phyloP scores from a whole-genome alignment of 1,140 invertebrate species.

The Araneus ventricosus region DNA sequence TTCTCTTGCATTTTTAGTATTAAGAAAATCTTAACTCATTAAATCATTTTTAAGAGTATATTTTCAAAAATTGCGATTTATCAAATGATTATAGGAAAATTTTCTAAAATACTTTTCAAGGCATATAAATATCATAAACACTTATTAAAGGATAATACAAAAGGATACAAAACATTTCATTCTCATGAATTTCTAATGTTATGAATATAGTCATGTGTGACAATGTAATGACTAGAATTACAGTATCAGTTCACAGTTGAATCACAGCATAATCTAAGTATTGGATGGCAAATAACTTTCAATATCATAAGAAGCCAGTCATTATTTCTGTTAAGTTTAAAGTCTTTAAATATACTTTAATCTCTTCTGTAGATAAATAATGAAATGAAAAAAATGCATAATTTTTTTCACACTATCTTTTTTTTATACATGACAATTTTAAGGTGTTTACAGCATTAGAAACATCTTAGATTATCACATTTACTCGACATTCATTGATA shows the following conservation, averaged over 20 bases:
- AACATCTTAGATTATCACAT: too few species aligned
- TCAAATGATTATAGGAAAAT: background rate
- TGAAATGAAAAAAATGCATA: too few species aligned
- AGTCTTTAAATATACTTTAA: too few species aligned
- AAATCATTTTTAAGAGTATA: background rate
- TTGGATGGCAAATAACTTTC: background rate
- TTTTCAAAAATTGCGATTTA: background rate
- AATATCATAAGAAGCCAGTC: too few species aligned
- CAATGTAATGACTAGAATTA: background rate
- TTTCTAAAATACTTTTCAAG: background rate
- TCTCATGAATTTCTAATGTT: background rate
- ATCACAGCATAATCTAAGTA: slow-evolving; percentile 24
- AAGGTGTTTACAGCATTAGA: too few species aligned
- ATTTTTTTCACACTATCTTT: too few species aligned
- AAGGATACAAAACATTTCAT: background rate
- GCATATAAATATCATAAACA: background rate
- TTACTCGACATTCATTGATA: too few species aligned
- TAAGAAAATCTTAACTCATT: background rate
- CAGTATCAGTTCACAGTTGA: background rate
- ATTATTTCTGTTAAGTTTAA: too few species aligned
- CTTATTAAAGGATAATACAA: background rate
- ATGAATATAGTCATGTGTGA: background rate
- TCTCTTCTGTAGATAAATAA: too few species aligned
- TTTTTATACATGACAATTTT: too few species aligned
- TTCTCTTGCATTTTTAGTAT: background rate